Evolutionary conservation across 2,797 vertebrate genomes (phyloP), one percentile per base, ranked within the genome.

Genomic region (Lacerta viridis): DNA sequence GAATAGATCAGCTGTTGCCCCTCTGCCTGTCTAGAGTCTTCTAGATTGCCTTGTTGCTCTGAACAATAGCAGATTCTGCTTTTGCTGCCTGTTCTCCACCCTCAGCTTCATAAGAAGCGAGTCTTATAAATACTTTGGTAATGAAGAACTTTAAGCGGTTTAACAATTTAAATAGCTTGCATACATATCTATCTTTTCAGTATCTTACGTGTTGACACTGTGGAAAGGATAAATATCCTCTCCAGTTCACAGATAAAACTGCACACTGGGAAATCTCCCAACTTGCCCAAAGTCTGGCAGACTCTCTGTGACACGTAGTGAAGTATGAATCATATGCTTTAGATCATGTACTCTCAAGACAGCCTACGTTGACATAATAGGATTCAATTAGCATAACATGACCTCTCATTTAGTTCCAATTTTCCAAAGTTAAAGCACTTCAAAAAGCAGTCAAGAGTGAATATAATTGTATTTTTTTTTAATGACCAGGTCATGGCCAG

Each of bases 351-450:
- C 66, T 80, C 50, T 61, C 46, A 75, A 79, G 55, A 84, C 29
- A 43, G 18, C n/a, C 78, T 81, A 80, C 50, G 41, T 92, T 94
- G 82, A 36, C 71, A 91, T 86, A 88, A 87, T 85, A 89, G 93
- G 95, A 96, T 95, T 93, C 90, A 93, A 95, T 95, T 95, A 95
- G 82, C 90, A 92, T 91, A 93, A 94, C 93, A 92, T 89, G 90
- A 93, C 92, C 94, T 81, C 78, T 94, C 90, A 94, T 96, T 95
- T 94, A 94, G 90, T 84, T 91, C 92, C 95, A 94, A 96, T 95
- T 96, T 93, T 90, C 92, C n/a, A 91, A 94, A 86, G 94, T 93
- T 94, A 94, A 90, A 95, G 95, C 93, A 93, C 90, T 92, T 93
- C 88, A 95, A 66, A 93, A 93, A 89, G 93, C 94, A 91, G 88